Evolutionary conservation across 2,797 vertebrate genomes (phyloP).

Genomic region (Cygnus olor): DNA sequence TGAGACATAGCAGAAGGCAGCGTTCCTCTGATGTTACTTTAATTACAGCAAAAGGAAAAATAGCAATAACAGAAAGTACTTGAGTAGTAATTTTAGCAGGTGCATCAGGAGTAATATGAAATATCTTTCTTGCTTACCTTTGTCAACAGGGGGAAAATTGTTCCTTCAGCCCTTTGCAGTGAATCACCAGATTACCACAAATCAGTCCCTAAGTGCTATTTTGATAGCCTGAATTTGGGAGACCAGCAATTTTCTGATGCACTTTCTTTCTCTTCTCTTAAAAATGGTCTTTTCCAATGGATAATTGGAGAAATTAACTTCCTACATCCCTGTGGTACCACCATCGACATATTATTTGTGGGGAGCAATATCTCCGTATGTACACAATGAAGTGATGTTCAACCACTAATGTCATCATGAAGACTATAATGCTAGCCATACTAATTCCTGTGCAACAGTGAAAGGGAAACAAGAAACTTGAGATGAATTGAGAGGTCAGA

Average conservation of each 20-base stretch:
- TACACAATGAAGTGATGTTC: neutral
- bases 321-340: neutral
- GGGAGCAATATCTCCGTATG: neutral
- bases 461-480: neutral
- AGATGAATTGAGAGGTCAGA: neutral
- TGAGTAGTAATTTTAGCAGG: slow-evolving; percentile 52
- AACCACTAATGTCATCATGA: neutral
- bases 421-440: neutral
- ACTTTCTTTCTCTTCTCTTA: neutral
- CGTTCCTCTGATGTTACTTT: slow-evolving; percentile 34
- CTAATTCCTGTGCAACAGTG: neutral
- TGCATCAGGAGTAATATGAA: slow-evolving; percentile 26
- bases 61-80: slow-evolving; percentile 15
- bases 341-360: neutral
- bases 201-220: slow-evolving; percentile 19
- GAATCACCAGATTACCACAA: slow-evolving; percentile 37
- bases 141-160: slow-evolving; percentile 21
- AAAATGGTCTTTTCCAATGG: neutral
- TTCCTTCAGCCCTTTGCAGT: slow-evolving; percentile 33
- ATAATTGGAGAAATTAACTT: neutral
- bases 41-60: slow-evolving; percentile 52
- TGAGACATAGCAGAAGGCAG: slow-evolving; percentile 13
- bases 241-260: neutral
- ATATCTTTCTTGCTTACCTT: slow-evolving; percentile 37
- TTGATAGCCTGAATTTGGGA: neutral